These are phyloP conservation scores for Urocynchramus pylzowi DNA, from an alignment of 2,113 vertebrate genomes.

Conservation along the genomic window DNA sequence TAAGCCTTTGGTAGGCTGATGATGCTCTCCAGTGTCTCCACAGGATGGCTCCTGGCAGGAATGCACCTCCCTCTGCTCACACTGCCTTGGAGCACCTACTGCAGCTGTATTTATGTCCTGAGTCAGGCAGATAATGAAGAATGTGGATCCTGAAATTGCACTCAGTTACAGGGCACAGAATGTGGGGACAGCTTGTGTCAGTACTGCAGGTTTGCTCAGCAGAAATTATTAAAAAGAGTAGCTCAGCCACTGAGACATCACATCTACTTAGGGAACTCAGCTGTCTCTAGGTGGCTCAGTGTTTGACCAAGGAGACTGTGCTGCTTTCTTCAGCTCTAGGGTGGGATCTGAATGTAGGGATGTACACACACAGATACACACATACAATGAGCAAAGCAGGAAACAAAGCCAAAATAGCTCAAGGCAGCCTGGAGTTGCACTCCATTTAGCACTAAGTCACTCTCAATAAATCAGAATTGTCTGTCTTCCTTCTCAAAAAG, in stretches of 20 bases:
- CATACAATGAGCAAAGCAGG: not conserved
- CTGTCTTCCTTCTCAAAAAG: not conserved
- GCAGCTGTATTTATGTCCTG: not conserved
- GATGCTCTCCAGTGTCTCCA: not conserved
- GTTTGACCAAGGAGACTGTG: not conserved
- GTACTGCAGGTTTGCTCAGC: not conserved
- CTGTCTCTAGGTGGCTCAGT: not conserved
- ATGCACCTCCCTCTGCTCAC: not conserved
- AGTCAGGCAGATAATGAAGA: not conserved
- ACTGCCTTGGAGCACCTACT: not conserved
- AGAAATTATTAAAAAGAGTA: not conserved
- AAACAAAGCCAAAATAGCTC: constrained; percentile 40
- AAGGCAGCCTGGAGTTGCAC: constrained; percentile 21
- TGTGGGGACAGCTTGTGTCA: rapidly evolving
- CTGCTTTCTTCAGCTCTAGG: not conserved
- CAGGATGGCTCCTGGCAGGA: not conserved
- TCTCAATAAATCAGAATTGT: constrained; percentile 45
- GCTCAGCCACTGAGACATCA: not conserved
- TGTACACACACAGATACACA: not conserved
- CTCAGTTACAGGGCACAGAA: not conserved
- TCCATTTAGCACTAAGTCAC: constrained; percentile 41
- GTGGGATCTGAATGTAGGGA: not conserved
- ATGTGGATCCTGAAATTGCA: not conserved
- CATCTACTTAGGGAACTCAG: not conserved
- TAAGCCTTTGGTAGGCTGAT: not conserved